These are phyloP conservation scores for Mimas tiliae DNA, from an alignment of 2,888 invertebrate genomes.

Conservation along the genomic window DNA sequence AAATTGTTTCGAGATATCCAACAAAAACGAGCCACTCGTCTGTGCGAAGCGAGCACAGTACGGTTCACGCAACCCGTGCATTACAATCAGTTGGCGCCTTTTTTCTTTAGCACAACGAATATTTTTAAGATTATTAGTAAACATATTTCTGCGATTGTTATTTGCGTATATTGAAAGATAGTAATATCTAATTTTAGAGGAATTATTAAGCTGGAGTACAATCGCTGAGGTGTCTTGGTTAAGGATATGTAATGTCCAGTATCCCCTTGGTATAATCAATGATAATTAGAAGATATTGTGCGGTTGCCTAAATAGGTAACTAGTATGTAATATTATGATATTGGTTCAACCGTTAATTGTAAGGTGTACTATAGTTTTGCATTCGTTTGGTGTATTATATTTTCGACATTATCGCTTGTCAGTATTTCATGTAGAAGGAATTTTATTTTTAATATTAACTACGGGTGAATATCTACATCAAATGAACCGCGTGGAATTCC, in stretches of 20 bases:
- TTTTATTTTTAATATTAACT: background rate
- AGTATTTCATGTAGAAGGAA: constrained; percentile 5
- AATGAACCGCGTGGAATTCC: background rate
- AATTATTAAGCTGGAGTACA: constrained; percentile 27
- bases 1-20: background rate
- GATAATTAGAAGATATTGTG: background rate
- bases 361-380: background rate
- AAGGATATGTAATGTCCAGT: constrained; percentile 23
- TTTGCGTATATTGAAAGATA: constrained; percentile 24
- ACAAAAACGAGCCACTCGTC: background rate
- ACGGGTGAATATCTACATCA: background rate
- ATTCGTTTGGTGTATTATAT: constrained; percentile 2
- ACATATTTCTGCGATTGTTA: constrained; percentile 29
- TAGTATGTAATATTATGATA: background rate
- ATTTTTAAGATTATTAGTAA: constrained; percentile 12
- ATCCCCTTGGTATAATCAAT: background rate
- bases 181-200: constrained; percentile 32
- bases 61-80: background rate
- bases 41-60: background rate
- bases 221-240: constrained; percentile 29
- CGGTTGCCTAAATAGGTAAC: background rate
- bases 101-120: constrained; percentile 40
- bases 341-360: background rate
- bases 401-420: background rate
- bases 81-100: background rate